These are phyloP conservation scores for Oncorhynchus nerka DNA, from an alignment of 2,113 vertebrate species.

Conservation along the genomic window DNA sequence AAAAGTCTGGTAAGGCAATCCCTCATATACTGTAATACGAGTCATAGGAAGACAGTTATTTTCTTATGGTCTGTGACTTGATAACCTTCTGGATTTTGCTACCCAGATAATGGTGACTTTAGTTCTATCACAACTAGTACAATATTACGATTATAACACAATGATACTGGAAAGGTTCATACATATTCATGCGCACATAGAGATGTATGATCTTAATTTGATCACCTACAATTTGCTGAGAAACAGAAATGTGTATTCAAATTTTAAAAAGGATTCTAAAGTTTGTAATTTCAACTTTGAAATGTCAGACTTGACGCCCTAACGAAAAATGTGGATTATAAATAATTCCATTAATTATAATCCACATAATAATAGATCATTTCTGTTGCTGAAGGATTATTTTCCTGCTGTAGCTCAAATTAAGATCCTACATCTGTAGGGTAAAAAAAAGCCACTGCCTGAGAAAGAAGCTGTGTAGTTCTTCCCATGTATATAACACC, in stretches of 20 bases:
- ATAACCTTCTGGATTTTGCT: background rate
- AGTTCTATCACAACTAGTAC: background rate
- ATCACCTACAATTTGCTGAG: too few species aligned
- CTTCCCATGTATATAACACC: background rate
- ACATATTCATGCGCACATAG: constrained; percentile 32
- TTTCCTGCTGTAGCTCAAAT: background rate
- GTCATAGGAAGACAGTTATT: background rate
- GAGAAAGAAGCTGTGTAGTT: background rate
- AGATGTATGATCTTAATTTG: too few species aligned
- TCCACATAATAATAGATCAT: too few species aligned
- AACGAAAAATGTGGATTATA: too few species aligned
- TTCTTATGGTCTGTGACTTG: background rate
- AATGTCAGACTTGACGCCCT: too few species aligned
- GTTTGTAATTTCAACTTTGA: too few species aligned
- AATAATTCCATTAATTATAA: too few species aligned
- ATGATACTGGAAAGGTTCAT: constrained; percentile 16
- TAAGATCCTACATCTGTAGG: background rate
- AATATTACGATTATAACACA: background rate
- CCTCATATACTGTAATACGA: background rate
- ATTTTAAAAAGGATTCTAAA: too few species aligned
- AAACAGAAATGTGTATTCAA: background rate
- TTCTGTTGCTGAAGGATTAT: too few species aligned
- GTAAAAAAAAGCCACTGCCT: background rate
- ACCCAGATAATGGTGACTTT: background rate
- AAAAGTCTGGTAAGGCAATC: background rate